These are phyloP conservation scores for Synanthedon tipuliformis DNA, from an alignment of 2,888 invertebrate species.

Conservation along the genomic window DNA sequence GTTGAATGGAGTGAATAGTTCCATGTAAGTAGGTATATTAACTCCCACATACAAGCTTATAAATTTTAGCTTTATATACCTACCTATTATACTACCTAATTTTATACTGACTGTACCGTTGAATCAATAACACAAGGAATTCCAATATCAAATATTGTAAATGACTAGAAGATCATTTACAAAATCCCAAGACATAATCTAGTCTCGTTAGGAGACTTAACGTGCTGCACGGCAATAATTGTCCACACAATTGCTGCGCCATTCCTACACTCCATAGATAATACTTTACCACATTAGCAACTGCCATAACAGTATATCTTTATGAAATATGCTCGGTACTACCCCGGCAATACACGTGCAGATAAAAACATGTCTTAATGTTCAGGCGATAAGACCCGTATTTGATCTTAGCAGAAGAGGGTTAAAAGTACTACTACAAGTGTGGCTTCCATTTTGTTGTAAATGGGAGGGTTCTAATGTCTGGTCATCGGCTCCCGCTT, in stretches of 20 bases:
- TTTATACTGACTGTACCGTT: too few species aligned
- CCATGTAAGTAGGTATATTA: too few species aligned
- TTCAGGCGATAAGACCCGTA: conserved; percentile 22
- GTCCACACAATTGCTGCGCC: conserved; percentile 56
- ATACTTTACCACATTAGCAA: conserved; percentile 53
- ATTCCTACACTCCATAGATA: conserved; percentile 37
- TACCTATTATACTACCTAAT: too few species aligned
- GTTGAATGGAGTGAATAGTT: too few species aligned
- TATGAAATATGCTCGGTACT: conserved; percentile 54
- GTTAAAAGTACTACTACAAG: conserved; percentile 10
- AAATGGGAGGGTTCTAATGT: conserved; percentile 63
- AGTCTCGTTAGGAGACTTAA: conserved; percentile 38
- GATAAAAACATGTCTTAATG: conserved; percentile 19
- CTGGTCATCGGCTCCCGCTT: conserved; percentile 58
- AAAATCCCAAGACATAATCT: conserved; percentile 49
- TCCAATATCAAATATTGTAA: background rate
- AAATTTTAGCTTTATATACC: too few species aligned
- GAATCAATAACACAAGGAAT: too few species aligned
- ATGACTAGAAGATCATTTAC: conserved; percentile 22
- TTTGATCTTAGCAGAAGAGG: background rate
- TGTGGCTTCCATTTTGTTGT: conserved; percentile 45
- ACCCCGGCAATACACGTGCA: conserved; percentile 12
- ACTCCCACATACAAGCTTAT: too few species aligned
- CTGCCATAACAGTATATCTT: conserved; percentile 59
- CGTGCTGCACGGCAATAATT: conserved; percentile 46